phyloP scores from a whole-genome alignment of 2,113 vertebrate species.

The Sturnus vulgaris region DNA sequence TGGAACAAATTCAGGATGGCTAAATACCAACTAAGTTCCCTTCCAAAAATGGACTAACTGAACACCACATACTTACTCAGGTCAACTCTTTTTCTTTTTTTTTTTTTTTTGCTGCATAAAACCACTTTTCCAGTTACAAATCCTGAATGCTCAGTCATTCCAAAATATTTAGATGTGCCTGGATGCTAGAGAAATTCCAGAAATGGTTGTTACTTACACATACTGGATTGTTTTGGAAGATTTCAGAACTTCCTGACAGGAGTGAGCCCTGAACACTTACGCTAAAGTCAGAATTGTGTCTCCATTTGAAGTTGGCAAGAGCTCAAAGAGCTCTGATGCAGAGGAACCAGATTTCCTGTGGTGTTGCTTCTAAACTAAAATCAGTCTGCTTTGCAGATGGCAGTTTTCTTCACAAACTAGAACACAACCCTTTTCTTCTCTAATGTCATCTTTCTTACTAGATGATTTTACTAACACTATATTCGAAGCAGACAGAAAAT shows the following conservation, averaged over 20 bases:
- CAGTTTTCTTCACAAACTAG: neutral
- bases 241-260: neutral
- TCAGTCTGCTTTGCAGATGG: neutral
- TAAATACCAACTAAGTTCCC: neutral
- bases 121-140: neutral
- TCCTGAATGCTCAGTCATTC: neutral
- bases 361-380: neutral
- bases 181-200: neutral
- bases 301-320: neutral
- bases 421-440: neutral
- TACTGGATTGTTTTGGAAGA: neutral
- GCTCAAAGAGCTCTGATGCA: neutral
- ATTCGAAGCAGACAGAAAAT: neutral
- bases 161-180: neutral
- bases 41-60: neutral
- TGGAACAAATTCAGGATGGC: neutral
- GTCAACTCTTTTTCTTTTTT: accelerated
- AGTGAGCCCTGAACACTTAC: neutral
- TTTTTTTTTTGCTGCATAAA: neutral
- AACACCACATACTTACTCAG: neutral
- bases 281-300: neutral
- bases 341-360: neutral
- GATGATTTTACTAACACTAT: neutral
- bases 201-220: neutral
- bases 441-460: neutral